Conservation (phyloP, 2,113 vertebrate species). For the Amazona vittata region DNA sequence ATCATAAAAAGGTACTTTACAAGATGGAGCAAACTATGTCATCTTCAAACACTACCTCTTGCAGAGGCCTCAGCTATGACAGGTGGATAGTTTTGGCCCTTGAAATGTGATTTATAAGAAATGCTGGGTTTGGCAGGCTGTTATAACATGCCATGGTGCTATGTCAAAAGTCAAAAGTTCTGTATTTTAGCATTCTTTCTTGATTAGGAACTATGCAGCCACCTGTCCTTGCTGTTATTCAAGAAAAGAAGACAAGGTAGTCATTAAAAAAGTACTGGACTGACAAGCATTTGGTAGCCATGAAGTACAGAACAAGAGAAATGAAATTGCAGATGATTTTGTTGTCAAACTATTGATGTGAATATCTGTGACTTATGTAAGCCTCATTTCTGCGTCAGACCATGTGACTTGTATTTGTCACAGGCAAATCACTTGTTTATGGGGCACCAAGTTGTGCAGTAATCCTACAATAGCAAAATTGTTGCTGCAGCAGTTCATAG, state of each 20-base stretch:
- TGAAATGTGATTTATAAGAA: slow-evolving; percentile 20
- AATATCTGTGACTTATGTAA: neutral
- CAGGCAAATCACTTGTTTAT: no score
- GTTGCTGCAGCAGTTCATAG: no score
- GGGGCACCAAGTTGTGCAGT: no score
- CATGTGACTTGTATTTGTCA: no score
- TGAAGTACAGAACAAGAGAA: neutral
- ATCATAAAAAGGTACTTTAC: neutral
- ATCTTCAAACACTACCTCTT: neutral
- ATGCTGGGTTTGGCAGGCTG: neutral
- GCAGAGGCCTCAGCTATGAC: neutral
- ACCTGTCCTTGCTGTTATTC: neutral
- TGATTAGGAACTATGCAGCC: neutral
- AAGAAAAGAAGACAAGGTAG: neutral
- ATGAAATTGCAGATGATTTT: neutral
- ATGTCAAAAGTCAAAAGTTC: neutral
- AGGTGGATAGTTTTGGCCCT: neutral
- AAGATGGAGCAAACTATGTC: neutral
- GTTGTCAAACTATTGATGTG: neutral
- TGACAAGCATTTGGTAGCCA: neutral
- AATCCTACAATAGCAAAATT: no score
- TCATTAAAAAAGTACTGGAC: neutral
- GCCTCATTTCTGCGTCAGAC: no score
- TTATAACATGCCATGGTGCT: neutral
- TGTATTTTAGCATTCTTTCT: slow-evolving; percentile 15